A percentile compares a stretch with the other conserved stretches of the same genome.
phyloP scores from a whole-genome alignment of 2,888 invertebrate genomes.

The Microctonus hyperodae region DNA sequence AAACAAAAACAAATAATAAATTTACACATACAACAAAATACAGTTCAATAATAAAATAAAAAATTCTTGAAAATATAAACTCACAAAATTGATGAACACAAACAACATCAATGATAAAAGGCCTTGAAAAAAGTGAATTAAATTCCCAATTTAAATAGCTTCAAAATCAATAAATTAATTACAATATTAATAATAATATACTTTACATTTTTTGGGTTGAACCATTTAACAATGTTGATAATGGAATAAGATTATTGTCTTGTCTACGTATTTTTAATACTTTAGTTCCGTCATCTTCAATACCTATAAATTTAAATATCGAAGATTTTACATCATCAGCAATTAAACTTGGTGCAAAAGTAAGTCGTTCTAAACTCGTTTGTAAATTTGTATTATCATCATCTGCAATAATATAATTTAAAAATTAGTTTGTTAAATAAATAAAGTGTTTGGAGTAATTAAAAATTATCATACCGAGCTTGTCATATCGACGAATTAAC shows the following conservation, averaged over 20 bases:
- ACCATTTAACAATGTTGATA: conserved; percentile 61
- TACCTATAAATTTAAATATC: conserved; percentile 44
- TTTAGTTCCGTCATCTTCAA: conserved; percentile 58
- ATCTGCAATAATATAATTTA: conserved; percentile 38
- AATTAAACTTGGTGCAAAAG: conserved; percentile 44
- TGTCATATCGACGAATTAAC: conserved; percentile 51
- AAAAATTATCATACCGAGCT: conserved; percentile 46
- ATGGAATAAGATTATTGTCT: conserved; percentile 62
- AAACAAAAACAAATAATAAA: not conserved
- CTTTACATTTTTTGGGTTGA: conserved; percentile 53
- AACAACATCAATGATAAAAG: conserved; percentile 63
- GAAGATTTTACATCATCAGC: conserved; percentile 48
- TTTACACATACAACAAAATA: no score
- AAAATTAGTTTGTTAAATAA: no score
- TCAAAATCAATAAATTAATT: not conserved
- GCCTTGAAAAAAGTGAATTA: conserved; percentile 49
- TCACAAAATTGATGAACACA: conserved; percentile 61
- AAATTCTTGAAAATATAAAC: no score
- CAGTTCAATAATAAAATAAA: no score
- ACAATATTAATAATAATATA: no score
- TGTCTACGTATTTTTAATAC: conserved; percentile 64
- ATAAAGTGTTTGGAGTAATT: not conserved
- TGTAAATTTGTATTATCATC: conserved; percentile 42
- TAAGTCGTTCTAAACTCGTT: conserved; percentile 44
- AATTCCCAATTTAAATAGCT: conserved; percentile 8